Conservation (phyloP, 2,797 vertebrate genomes). For the Cichlasoma orientale region DNA sequence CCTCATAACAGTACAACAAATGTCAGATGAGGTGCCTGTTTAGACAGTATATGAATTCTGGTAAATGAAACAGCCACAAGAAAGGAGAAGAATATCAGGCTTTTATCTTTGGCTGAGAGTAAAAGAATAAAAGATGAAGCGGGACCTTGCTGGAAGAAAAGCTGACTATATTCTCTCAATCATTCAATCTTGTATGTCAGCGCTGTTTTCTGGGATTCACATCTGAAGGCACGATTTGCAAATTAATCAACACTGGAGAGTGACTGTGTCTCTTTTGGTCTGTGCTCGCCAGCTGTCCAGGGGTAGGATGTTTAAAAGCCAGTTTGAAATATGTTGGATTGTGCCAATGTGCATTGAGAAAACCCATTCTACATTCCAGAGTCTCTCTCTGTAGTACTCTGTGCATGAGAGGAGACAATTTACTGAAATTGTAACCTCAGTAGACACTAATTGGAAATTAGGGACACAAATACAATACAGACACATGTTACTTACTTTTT, state of each 20-base stretch:
- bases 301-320: constrained; percentile 22
- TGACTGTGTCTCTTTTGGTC: not conserved
- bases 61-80: constrained; percentile 5
- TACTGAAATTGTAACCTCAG: not conserved
- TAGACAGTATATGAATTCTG: constrained; percentile 11
- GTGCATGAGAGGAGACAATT: constrained; percentile 11
- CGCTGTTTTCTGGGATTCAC: not conserved
- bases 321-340: constrained; percentile 24
- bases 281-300: constrained; percentile 13
- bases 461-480: not conserved
- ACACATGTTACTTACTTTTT: not conserved
- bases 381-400: constrained; percentile 10
- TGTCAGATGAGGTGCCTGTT: constrained; percentile 21
- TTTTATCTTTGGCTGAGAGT: constrained; percentile 28
- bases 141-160: not conserved
- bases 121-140: constrained; percentile 23
- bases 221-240: constrained; percentile 12
- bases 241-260: constrained; percentile 29
- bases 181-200: not conserved
- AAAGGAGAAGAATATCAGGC: not conserved
- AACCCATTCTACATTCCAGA: constrained; percentile 9
- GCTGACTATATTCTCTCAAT: constrained; percentile 3
- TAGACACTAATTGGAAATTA: not conserved
- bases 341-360: constrained; percentile 10
- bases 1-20: constrained; percentile 17